These are phyloP conservation scores for Amphiprion percula DNA, from an alignment of 2,113 vertebrate species.

Conservation along the genomic window DNA sequence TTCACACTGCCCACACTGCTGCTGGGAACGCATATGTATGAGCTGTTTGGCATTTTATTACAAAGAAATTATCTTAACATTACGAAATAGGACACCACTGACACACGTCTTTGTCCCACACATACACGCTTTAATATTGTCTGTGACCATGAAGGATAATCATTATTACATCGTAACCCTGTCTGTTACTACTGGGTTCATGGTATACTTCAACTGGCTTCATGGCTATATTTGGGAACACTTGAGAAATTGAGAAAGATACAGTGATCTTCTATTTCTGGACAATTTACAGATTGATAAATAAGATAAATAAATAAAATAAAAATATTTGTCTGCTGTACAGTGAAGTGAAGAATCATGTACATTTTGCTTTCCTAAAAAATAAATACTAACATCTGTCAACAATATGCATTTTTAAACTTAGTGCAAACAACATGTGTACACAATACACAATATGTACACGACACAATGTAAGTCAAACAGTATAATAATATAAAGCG, in stretches of 20 bases:
- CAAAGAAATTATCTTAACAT: slow-evolving; percentile 22
- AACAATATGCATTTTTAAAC: background rate
- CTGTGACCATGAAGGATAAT: background rate
- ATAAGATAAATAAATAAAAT: background rate
- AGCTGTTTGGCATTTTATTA: slow-evolving; percentile 41
- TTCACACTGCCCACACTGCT: slow-evolving; percentile 46
- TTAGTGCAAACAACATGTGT: background rate
- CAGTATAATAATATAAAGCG: too few species aligned
- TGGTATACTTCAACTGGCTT: too few species aligned
- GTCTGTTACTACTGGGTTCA: too few species aligned
- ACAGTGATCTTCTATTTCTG: too few species aligned
- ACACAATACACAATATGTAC: too few species aligned
- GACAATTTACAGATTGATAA: too few species aligned
- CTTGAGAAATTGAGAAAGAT: too few species aligned
- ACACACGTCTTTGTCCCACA: slow-evolving; percentile 14
- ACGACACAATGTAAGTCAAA: too few species aligned
- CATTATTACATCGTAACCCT: too few species aligned
- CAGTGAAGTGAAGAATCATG: background rate
- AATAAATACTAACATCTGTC: background rate
- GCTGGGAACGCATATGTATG: slow-evolving; percentile 40
- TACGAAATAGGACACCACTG: slow-evolving; percentile 4
- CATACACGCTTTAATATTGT: background rate
- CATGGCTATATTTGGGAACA: too few species aligned
- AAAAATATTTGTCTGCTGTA: background rate
- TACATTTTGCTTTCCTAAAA: background rate